Evolutionary conservation across 2,113 vertebrate genomes (phyloP).

Genomic region (Okapia johnstoni): DNA sequence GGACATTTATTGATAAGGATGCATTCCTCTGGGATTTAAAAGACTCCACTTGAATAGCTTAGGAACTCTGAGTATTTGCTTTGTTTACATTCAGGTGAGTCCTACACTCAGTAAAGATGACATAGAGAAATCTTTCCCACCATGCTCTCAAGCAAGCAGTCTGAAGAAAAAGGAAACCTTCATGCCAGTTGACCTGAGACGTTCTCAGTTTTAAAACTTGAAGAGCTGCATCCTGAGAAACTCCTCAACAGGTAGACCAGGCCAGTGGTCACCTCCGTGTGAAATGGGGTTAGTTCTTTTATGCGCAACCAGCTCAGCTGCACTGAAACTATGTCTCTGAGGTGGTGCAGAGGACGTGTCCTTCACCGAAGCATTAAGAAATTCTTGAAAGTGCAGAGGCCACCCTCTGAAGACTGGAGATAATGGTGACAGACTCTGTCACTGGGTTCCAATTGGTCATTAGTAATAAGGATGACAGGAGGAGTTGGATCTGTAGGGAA

Average conservation of each 20-base stretch:
- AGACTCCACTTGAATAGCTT: neutral
- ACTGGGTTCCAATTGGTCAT: fast-evolving
- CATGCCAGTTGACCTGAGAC: too few species aligned
- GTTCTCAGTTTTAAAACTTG: neutral
- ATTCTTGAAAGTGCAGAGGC: fast-evolving
- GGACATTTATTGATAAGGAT: neutral
- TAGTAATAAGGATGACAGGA: too few species aligned
- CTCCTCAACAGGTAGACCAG: neutral
- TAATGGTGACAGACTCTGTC: fast-evolving
- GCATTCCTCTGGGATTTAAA: neutral
- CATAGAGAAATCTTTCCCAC: too few species aligned
- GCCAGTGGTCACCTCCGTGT: neutral
- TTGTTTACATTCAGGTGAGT: neutral
- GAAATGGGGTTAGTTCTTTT: fast-evolving
- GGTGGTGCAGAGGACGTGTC: fast-evolving
- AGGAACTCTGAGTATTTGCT: neutral
- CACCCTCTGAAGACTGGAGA: neutral
- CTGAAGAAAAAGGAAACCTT: fast-evolving
- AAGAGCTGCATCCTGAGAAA: neutral
- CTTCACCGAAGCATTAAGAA: neutral
- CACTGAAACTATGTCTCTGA: too few species aligned
- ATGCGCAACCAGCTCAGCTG: neutral
- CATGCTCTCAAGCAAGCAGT: neutral
- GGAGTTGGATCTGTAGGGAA: too few species aligned
- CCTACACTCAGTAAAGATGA: neutral